Conservation (phyloP, 1,140 invertebrate genomes). For the Drosophila saltans region DNA sequence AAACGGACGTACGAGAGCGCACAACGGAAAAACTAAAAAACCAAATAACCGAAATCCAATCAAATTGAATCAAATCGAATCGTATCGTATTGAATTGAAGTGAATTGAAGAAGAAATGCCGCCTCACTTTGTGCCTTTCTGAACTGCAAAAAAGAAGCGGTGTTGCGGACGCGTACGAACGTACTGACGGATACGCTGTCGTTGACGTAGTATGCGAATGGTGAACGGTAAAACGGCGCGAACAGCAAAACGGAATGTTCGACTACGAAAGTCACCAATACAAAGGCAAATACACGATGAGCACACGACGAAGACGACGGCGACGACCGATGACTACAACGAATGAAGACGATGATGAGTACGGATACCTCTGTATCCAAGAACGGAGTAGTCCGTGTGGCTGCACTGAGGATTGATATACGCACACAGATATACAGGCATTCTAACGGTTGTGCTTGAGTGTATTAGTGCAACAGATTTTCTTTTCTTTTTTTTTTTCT, state of each 20-base stretch:
- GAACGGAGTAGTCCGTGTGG: conserved; percentile 16
- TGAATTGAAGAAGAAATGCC: conserved; percentile 51
- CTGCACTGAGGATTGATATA: conserved; percentile 49
- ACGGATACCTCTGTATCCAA: conserved; percentile 17
- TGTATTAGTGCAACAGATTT: conserved; percentile 61
- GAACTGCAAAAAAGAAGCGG: conserved; percentile 71
- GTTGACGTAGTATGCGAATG: conserved; percentile 75
- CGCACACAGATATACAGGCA: conserved; percentile 39
- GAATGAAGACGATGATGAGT: conserved; percentile 7
- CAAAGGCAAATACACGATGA: conserved; percentile 13
- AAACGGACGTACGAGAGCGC: background rate
- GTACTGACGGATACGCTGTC: conserved; percentile 74
- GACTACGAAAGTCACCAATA: conserved; percentile 8
- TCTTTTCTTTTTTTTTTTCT: conserved; percentile 63
- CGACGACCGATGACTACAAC: conserved; percentile 18
- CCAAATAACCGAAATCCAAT: conserved; percentile 8
- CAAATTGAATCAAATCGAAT: conserved; percentile 35
- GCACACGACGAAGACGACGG: conserved; percentile 16
- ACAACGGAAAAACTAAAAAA: background rate
- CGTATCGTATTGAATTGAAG: conserved; percentile 35
- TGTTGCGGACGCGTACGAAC: conserved; percentile 78
- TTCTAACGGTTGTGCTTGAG: conserved; percentile 59
- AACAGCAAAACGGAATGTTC: conserved; percentile 28
- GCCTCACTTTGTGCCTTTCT: conserved; percentile 51
- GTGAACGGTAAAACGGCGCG: conserved; percentile 47